Base-by-base conservation (phyloP, 2,113 vertebrate species). In the Chitala chitala region DNA sequence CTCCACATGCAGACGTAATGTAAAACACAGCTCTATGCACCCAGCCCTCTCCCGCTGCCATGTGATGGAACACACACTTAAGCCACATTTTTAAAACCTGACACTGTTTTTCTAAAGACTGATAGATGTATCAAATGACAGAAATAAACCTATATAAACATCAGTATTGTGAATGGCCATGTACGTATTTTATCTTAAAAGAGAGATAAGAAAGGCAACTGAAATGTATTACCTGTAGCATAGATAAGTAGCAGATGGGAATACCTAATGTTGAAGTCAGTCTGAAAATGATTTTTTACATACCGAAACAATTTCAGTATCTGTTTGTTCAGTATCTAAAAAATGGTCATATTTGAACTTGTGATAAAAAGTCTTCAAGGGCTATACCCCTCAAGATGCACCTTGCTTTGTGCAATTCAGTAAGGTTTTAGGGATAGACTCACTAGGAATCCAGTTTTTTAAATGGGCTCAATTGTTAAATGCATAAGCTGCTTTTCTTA, bases 11-110 rank as follows among this genome's bases (percentile, higher is more conserved):
- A 79, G 72, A 75, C 79, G 79, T 88, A 85, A 90, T 87, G 82
- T 79, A n/a, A 78, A 88, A 89, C 86, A 76, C 86, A 87, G 85
- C 44, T 70, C 36, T 8, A 77, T 84, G 69, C 75, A 63, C 64
- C 55, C 76, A 73, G 77, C 75, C 71, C 12, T 46, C 5, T 46
- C 44, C 78, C 51, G n/a, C n/a, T n/a, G n/a, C n/a, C 26, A 29
- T 42, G 53, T 6, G n/a, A 22, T 15, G 4, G 22, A n/a, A 48
- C 42, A 5, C 15, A 10, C 29, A 38, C 22, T 24, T 3, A n/a
- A 68, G 64, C 22, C 20, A 24, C 10, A n/a, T 38, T 68, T 48
- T 66, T 22, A 55, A n/a, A n/a, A n/a, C 4, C 17, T 22, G n/a
- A 6, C 53, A 6, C 53, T n/a, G 6, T 55, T 55, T 55, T 55